A percentile compares a stretch with the other conserved stretches of the same genome.
These are phyloP conservation scores for Myzus persicae DNA, from an alignment of 1,140 invertebrate genomes.

Conservation along the genomic window DNA sequence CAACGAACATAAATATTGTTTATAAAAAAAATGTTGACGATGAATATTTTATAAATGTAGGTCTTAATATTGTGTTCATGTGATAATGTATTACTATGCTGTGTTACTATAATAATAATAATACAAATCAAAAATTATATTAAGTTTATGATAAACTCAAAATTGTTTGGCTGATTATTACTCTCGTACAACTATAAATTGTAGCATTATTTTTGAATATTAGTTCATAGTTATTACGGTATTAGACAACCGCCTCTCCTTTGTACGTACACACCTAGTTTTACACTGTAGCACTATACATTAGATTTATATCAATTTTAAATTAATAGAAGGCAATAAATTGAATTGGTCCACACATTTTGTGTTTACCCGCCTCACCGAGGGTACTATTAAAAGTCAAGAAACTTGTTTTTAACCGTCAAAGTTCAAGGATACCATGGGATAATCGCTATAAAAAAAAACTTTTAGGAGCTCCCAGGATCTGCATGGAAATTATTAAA, in stretches of 20 bases:
- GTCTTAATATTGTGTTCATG: not conserved
- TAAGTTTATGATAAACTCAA: too few species aligned
- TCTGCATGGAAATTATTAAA: constrained; percentile 15
- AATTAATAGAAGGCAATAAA: not conserved
- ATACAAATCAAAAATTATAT: too few species aligned
- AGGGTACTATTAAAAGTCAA: constrained; percentile 45
- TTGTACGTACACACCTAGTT: not conserved
- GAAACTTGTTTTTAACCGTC: constrained; percentile 31
- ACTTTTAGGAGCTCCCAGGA: constrained; percentile 9
- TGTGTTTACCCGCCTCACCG: not conserved
- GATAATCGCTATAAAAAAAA: constrained; percentile 34
- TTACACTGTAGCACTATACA: not conserved
- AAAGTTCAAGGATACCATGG: not conserved
- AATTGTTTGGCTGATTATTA: too few species aligned
- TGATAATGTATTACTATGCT: too few species aligned
- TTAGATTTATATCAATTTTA: not conserved
- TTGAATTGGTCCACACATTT: not conserved
- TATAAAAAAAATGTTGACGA: not conserved
- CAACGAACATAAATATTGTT: not conserved
- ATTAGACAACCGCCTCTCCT: not conserved
- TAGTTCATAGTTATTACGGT: too few species aligned
- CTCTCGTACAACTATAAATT: too few species aligned
- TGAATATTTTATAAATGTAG: not conserved
- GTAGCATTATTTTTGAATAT: too few species aligned
- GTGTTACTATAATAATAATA: too few species aligned